Base-by-base conservation (phyloP, 2,888 invertebrate species). In the Octodonta nipae region DNA sequence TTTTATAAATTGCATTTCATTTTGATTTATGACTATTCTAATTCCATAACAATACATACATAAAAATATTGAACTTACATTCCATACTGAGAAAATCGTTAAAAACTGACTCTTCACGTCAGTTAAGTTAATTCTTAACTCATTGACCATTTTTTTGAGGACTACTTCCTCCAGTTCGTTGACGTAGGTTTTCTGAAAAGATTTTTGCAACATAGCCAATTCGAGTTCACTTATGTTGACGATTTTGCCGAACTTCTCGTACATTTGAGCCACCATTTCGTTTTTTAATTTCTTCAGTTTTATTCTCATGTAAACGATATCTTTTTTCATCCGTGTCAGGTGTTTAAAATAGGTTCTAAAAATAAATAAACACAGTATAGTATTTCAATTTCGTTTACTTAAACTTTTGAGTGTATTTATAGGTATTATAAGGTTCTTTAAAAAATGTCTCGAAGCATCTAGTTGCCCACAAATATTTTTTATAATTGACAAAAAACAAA, bases 301-400 rank as follows among this genome's bases (percentile, higher is more conserved):
- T 1, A 58, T 57, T 5, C 70, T 65, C 81, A 83, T 83, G 28
- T 70, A 69, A 27, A 69, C 68, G 8, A 78, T 64, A 51, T 83
- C 82, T 1, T 73, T 63, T 53, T 73, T 73, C 74, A 83, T 78
- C 39, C 79, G 71, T 31, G 71, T 68, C 34, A 81, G 53, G 51
- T 83, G 81, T 1, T 68, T 67, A 38, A 74, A 70, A 50, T 78
- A 78, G 25, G 73, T 66, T 50, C 78, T 79, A n/a, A n/a, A n/a
- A n/a, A n/a, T n/a, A n/a, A n/a, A n/a, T n/a, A n/a, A n/a, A n/a
- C n/a, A n/a, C n/a, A n/a, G n/a, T n/a, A n/a, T n/a, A n/a, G n/a
- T n/a, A n/a, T n/a, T n/a, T n/a, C n/a, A n/a, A n/a, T n/a, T n/a
- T n/a, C n/a, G n/a, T n/a, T n/a, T n/a, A n/a, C n/a, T n/a, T n/a